Percentiles rank a stretch among this genome's conserved stretches.
Evolutionary conservation across 1,140 invertebrate genomes (phyloP).

Genomic region (Cotesia glomerata): DNA sequence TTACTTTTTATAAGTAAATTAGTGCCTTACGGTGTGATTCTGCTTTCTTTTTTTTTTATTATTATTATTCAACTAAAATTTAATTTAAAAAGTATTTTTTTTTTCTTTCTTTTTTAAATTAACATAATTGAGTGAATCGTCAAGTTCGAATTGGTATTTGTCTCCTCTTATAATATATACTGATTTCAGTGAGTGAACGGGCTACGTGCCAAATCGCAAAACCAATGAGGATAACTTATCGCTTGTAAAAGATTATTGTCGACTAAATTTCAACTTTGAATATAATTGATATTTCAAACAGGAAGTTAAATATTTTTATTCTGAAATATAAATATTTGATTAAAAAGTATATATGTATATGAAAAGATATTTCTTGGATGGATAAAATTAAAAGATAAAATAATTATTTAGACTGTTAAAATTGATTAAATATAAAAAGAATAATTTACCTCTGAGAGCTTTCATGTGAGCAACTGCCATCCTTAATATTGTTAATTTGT

Average conservation of each 20-base stretch:
- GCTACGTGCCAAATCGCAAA: constrained; percentile 25
- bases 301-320: constrained; percentile 2
- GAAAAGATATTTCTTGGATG: too few relatives aligned
- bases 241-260: constrained; percentile 13
- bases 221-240: constrained; percentile 20
- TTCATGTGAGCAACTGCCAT: constrained; percentile 99
- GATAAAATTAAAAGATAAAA: not conserved
- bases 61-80: too few relatives aligned
- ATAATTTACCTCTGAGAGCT: constrained; percentile 81
- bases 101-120: too few relatives aligned
- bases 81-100: too few relatives aligned
- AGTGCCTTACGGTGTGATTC: not conserved
- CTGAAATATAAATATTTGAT: not conserved
- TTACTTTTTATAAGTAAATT: not conserved
- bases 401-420: not conserved
- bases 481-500: constrained; percentile 98
- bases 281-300: not conserved
- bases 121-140: too few relatives aligned
- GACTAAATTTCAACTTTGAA: constrained; percentile 4
- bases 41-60: not conserved
- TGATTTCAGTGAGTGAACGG: constrained; percentile 10
- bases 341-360: too few relatives aligned
- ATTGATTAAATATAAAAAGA: not conserved
- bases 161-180: not conserved
- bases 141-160: too few relatives aligned